Conservation (phyloP, 1,140 invertebrate genomes). For the Thrips palmi region DNA sequence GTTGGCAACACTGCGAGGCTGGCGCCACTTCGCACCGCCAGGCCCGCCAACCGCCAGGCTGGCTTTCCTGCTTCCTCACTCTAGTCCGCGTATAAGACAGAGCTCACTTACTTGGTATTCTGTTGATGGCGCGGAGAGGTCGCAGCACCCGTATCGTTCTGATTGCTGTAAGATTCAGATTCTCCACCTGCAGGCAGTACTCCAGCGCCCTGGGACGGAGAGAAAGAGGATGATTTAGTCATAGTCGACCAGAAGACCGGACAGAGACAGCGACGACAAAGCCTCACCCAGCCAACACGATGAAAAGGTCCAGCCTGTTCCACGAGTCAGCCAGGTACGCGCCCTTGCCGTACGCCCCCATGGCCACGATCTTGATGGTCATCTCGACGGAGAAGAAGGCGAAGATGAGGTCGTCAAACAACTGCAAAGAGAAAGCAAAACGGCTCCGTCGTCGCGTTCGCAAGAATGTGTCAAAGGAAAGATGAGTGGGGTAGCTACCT, state of each 20-base stretch:
- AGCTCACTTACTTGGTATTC: constrained; percentile 91
- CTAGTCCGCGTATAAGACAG: too few relatives aligned
- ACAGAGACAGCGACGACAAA: background rate
- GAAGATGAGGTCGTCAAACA: constrained; percentile 97
- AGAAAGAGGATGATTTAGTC: too few relatives aligned
- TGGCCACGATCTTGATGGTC: constrained; percentile 96
- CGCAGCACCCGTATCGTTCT: constrained; percentile 91
- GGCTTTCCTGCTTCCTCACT: background rate
- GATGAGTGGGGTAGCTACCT: constrained; percentile 48
- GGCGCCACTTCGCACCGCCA: background rate
- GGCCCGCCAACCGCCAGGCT: too few relatives aligned
- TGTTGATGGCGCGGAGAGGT: constrained; percentile 92
- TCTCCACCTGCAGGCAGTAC: constrained; percentile 89
- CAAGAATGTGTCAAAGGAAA: background rate
- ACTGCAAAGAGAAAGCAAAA: constrained; percentile 41
- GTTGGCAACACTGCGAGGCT: background rate
- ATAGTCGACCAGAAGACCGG: too few relatives aligned
- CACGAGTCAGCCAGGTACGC: constrained; percentile 94
- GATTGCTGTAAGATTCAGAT: constrained; percentile 95
- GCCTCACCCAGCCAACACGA: constrained; percentile 83
- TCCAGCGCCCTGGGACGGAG: constrained; percentile 69
- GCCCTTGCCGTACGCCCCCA: constrained; percentile 90
- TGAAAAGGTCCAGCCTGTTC: constrained; percentile 98
- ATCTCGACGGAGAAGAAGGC: constrained; percentile 92
- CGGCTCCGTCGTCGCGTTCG: too few relatives aligned